These are phyloP conservation scores for Plutomurus gul DNA, from an alignment of 1,140 invertebrate genomes.

Conservation along the genomic window DNA sequence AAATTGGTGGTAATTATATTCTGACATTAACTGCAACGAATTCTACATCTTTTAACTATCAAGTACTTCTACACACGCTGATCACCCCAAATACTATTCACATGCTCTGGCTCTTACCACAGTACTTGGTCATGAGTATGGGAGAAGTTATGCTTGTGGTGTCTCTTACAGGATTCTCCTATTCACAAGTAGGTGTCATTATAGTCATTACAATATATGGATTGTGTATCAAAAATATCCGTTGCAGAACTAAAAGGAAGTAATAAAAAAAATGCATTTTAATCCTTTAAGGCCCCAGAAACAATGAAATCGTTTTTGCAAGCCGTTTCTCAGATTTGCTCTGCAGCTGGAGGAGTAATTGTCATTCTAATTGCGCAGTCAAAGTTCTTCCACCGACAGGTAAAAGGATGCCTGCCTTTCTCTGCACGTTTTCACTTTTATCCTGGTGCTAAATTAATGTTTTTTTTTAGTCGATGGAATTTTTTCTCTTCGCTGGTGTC, in stretches of 20 bases:
- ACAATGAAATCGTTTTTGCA: conserved; percentile 25
- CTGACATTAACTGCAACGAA: no score
- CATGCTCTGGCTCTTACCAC: conserved; percentile 45
- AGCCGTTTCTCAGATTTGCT: neutral
- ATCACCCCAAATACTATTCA: no score
- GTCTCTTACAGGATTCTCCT: conserved; percentile 65
- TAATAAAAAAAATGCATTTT: neutral
- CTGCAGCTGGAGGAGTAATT: neutral
- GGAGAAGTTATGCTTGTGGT: conserved; percentile 73
- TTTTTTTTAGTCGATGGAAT: neutral
- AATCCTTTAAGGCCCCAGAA: neutral
- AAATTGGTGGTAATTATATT: no score
- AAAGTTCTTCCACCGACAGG: neutral
- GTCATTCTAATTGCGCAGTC: neutral
- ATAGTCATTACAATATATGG: neutral
- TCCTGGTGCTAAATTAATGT: neutral
- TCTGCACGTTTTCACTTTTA: neutral
- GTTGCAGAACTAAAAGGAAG: neutral
- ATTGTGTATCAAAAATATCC: neutral
- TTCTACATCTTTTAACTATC: no score
- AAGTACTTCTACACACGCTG: no score
- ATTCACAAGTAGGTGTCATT: conserved; percentile 32
- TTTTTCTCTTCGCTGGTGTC: neutral
- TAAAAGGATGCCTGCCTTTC: no score
- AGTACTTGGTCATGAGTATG: conserved; percentile 63